These are phyloP conservation scores for Smutsia temminckii DNA, from an alignment of 2,797 vertebrate genomes.

Conservation along the genomic window DNA sequence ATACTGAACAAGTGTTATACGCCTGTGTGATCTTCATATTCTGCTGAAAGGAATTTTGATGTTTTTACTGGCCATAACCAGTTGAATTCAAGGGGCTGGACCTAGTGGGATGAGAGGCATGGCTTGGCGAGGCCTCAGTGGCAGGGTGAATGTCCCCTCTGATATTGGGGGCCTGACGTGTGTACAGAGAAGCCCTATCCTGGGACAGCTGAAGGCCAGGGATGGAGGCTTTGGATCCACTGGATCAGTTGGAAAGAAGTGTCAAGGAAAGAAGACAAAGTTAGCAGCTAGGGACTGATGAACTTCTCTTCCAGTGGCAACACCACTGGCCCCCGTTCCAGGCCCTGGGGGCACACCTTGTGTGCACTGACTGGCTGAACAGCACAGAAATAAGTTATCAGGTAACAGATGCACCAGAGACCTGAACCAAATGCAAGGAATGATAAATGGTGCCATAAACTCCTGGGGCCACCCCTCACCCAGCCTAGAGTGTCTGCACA, in stretches of 20 bases:
- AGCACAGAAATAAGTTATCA: neutral
- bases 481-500: neutral
- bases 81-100: neutral
- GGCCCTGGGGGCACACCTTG: neutral
- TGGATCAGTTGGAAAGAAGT: neutral
- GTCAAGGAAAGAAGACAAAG: rapidly evolving
- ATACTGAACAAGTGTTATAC: neutral
- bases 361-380: neutral
- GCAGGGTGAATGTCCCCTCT: no score
- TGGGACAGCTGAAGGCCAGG: neutral
- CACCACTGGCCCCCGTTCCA: neutral
- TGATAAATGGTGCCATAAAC: neutral
- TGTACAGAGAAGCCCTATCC: neutral
- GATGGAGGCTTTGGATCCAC: neutral
- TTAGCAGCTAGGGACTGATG: neutral
- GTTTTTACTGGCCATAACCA: neutral
- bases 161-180: neutral
- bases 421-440: neutral
- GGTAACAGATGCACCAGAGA: neutral
- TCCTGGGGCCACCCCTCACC: rapidly evolving
- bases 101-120: neutral
- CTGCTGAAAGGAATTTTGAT: neutral
- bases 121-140: neutral
- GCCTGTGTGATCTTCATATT: neutral
- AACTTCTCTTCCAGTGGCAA: neutral